Evolutionary conservation across 2,797 vertebrate species (phyloP).

Genomic region (Saxicola maurus): DNA sequence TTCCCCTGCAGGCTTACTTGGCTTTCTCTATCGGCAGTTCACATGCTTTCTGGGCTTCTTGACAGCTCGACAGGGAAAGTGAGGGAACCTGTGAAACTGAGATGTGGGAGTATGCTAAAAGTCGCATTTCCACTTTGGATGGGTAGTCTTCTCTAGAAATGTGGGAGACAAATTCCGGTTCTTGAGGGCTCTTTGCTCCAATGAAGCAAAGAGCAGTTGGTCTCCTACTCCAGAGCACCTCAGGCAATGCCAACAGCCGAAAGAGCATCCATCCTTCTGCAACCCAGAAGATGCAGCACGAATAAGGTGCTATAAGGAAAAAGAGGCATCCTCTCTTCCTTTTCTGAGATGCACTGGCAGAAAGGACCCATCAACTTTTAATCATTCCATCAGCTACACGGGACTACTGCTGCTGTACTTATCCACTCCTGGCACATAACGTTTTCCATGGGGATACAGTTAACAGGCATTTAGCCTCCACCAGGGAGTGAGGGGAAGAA

Average conservation of each 20-base stretch:
- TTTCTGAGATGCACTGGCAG: not conserved
- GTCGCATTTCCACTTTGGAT: not conserved
- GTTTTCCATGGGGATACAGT: not conserved
- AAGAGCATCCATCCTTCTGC: not conserved
- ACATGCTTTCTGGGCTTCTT: not conserved
- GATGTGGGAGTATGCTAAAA: not conserved
- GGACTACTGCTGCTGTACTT: not conserved
- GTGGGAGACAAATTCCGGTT: not conserved
- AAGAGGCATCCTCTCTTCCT: not conserved
- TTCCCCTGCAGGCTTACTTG: not conserved
- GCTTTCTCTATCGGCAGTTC: not conserved
- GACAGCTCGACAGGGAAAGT: not conserved
- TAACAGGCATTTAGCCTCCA: not conserved
- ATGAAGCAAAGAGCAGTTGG: fast-evolving
- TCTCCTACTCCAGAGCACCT: not conserved
- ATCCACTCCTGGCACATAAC: not conserved
- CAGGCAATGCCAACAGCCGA: not conserved
- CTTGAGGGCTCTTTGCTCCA: not conserved
- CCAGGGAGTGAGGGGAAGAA: not conserved
- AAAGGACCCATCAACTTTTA: not conserved
- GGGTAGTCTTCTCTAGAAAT: not conserved
- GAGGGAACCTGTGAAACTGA: not conserved
- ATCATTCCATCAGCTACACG: not conserved
- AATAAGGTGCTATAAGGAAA: not conserved
- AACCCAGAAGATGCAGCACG: not conserved